Conservation (phyloP, 2,888 invertebrate genomes). For the Agapetus fuscipes region DNA sequence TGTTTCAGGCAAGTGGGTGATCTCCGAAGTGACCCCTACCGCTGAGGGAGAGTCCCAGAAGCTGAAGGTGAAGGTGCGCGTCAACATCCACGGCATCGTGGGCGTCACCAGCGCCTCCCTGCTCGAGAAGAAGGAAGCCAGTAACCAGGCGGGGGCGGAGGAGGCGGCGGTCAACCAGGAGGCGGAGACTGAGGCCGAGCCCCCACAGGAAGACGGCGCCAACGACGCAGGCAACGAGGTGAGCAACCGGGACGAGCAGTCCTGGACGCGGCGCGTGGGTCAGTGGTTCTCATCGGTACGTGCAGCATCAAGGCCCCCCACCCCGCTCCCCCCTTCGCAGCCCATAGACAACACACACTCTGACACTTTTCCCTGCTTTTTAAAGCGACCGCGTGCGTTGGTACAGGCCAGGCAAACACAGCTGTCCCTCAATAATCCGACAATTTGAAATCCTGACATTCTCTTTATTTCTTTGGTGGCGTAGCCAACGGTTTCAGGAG, state of each 20-base stretch:
- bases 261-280: conserved; percentile 64
- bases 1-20: conserved; percentile 57
- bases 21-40: conserved; percentile 77
- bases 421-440: no score
- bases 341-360: no score
- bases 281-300: conserved; percentile 64
- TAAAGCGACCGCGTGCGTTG: no score
- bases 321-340: not conserved
- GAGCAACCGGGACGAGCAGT: conserved; percentile 36
- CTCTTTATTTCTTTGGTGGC: no score
- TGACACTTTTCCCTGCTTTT: no score
- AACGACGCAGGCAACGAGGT: conserved; percentile 32
- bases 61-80: conserved; percentile 90
- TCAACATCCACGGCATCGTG: conserved; percentile 91
- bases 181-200: conserved; percentile 31
- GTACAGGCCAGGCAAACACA: no score
- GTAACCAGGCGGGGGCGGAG: conserved; percentile 34
- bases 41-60: conserved; percentile 87
- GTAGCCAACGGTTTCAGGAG: no score
- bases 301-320: conserved; percentile 24
- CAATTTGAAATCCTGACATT: no score
- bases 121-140: conserved; percentile 60
- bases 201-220: conserved; percentile 41
- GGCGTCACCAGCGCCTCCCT: conserved; percentile 78
- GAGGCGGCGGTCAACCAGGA: conserved; percentile 39